These are phyloP conservation scores for Amblyraja radiata DNA, from an alignment of 2,797 vertebrate species.

Conservation along the genomic window DNA sequence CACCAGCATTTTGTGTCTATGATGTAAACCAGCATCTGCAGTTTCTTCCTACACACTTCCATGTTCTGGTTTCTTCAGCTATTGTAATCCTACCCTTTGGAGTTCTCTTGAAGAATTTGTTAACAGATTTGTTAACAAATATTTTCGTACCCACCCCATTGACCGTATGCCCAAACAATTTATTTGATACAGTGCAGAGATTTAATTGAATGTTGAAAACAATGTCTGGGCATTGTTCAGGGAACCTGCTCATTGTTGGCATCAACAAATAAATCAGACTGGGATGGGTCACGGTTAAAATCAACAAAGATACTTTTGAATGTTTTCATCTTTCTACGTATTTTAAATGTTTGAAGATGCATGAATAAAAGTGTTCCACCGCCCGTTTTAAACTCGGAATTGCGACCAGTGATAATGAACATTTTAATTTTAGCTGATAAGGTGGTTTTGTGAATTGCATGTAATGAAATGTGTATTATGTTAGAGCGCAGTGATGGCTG, in stretches of 20 bases:
- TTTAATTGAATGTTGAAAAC: not conserved
- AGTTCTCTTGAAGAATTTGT: not conserved
- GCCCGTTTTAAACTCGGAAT: not conserved
- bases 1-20: too few relatives aligned
- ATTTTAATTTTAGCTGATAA: not conserved
- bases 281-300: not conserved
- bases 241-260: not conserved
- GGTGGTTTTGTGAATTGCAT: not conserved
- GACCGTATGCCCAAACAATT: not conserved
- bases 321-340: not conserved
- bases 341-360: not conserved
- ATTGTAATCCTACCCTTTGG: not conserved
- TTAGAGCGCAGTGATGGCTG: not conserved
- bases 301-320: not conserved
- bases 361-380: not conserved
- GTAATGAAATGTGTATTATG: not conserved
- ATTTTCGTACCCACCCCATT: not conserved
- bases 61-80: not conserved
- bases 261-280: too few relatives aligned
- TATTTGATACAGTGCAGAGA: not conserved
- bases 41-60: too few relatives aligned
- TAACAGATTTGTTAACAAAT: not conserved
- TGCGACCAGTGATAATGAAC: not conserved
- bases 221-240: not conserved
- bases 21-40: too few relatives aligned